Conservation (phyloP, 1,140 invertebrate species). For the Magallana angulata region DNA sequence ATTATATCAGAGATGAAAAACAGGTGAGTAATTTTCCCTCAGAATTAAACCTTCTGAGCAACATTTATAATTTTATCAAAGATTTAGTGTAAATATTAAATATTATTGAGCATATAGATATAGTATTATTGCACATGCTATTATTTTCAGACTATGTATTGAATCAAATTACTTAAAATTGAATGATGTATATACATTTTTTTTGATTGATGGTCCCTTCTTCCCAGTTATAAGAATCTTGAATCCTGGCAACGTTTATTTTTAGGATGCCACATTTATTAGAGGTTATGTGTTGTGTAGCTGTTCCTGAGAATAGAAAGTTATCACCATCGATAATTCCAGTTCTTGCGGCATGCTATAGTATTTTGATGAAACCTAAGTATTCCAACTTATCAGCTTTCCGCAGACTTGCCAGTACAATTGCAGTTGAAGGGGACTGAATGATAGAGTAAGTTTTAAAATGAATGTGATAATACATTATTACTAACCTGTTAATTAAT, state of each 20-base stretch:
- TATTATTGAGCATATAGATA: background rate
- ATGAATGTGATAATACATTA: background rate
- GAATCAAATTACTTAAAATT: background rate
- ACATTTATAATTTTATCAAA: background rate
- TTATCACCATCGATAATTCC: slow-evolving; percentile 4
- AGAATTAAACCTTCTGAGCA: background rate
- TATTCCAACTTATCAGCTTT: slow-evolving; percentile 13
- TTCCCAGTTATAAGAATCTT: slow-evolving; percentile 12
- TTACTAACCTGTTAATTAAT: background rate
- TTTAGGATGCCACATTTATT: slow-evolving; percentile 28
- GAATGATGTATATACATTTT: background rate
- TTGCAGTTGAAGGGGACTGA: slow-evolving; percentile 26
- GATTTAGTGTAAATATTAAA: slow-evolving; percentile 2
- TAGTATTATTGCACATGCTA: background rate
- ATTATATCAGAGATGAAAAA: slow-evolving; percentile 10
- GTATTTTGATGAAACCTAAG: slow-evolving; percentile 15
- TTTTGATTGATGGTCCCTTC: background rate
- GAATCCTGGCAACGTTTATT: slow-evolving; percentile 3
- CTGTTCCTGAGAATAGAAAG: slow-evolving; percentile 6
- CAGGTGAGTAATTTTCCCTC: background rate
- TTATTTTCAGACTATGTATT: background rate
- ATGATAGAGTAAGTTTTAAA: slow-evolving; percentile 6
- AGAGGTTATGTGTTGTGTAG: slow-evolving; percentile 23
- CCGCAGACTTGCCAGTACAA: slow-evolving; percentile 6
- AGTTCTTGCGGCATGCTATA: slow-evolving; percentile 3